Conservation (phyloP, 2,888 invertebrate species). For the Leptinotarsa tumamoca region DNA sequence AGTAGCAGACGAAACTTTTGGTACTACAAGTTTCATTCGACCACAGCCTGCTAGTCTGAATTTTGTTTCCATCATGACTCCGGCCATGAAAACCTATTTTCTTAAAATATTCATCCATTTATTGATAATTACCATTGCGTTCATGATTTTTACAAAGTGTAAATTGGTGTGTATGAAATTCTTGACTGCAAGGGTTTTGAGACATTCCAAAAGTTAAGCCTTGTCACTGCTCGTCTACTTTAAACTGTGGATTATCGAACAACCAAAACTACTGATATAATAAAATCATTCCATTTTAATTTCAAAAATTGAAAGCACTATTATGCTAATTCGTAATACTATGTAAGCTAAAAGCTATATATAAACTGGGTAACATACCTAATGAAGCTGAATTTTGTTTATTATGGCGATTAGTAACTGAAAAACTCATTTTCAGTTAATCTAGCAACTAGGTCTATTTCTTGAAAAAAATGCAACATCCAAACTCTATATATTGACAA, state of each 20-base stretch:
- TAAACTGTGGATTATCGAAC: background rate
- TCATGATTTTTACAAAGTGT: too few species aligned
- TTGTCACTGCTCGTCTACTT: conserved; percentile 11
- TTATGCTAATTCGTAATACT: background rate
- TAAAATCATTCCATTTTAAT: conserved; percentile 2
- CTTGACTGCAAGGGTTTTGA: background rate
- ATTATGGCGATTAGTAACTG: conserved; percentile 14
- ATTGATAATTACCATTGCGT: too few species aligned
- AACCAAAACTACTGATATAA: background rate
- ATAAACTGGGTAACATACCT: conserved; percentile 17
- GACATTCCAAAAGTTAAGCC: conserved; percentile 14
- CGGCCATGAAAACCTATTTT: too few species aligned
- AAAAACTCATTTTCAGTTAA: conserved; percentile 17
- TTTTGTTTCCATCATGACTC: too few species aligned
- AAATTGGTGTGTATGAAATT: too few species aligned
- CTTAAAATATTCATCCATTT: too few species aligned
- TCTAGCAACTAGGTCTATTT: conserved; percentile 17
- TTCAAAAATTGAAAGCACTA: conserved; percentile 10
- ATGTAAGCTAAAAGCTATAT: conserved; percentile 16
- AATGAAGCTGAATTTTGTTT: conserved; percentile 19
- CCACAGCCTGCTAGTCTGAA: too few species aligned
- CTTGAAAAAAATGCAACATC: conserved; percentile 15
- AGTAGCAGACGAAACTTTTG: too few species aligned
- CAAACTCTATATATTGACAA: background rate
- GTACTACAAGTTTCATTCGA: too few species aligned